A percentile compares a stretch with the other conserved stretches of the same genome.
Evolutionary conservation across 2,113 vertebrate species (phyloP).

Genomic region (Xenopus laevis): DNA sequence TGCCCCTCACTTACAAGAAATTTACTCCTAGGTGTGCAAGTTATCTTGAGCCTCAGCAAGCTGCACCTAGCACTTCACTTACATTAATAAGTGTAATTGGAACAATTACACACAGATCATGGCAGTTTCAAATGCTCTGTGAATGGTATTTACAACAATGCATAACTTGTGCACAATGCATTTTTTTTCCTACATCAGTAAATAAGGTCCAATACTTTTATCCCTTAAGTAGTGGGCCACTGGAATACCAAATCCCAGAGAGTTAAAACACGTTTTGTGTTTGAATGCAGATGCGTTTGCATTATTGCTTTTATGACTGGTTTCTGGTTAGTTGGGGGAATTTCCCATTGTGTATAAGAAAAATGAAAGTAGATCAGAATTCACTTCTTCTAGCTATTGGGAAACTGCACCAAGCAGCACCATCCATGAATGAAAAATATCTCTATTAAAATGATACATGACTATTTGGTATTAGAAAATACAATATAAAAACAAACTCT

Average conservation of each 20-base stretch:
- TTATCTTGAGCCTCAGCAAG: too few relatives aligned
- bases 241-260: neutral
- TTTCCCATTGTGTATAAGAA: neutral
- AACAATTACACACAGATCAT: neutral
- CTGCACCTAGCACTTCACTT: neutral
- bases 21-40: too few relatives aligned
- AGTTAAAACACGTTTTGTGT: neutral
- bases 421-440: neutral
- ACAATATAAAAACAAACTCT: conserved; percentile 45
- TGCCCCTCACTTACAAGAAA: too few relatives aligned
- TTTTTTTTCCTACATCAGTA: too few relatives aligned
- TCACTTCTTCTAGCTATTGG: too few relatives aligned
- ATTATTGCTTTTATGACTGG: neutral
- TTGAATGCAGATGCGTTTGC: neutral
- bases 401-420: neutral
- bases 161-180: too few relatives aligned
- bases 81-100: conserved; percentile 14
- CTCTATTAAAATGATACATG: conserved; percentile 16
- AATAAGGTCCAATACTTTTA: too few relatives aligned
- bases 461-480: conserved; percentile 31
- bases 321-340: neutral
- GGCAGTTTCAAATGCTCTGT: too few relatives aligned
- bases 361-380: neutral
- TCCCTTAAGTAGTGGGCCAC: too few relatives aligned
- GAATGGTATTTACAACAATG: too few relatives aligned